These are phyloP conservation scores for Tringa solitaria DNA, from an alignment of 2,113 vertebrate genomes.

Conservation along the genomic window DNA sequence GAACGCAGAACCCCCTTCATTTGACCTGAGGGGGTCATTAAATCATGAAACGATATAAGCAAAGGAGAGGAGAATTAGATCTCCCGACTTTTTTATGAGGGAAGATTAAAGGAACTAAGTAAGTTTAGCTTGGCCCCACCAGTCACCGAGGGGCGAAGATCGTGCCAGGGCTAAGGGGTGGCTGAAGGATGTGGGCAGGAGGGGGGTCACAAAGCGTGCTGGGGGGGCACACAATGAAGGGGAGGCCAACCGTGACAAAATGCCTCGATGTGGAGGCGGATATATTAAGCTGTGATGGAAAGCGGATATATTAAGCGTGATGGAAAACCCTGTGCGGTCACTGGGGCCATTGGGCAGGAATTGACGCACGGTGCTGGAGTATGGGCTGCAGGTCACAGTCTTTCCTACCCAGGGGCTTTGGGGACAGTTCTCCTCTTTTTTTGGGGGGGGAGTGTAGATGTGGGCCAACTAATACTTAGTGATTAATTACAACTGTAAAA, in stretches of 20 bases:
- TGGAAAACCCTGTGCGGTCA: not conserved
- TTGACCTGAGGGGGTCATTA: conserved; percentile 1
- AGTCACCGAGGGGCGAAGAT: not conserved
- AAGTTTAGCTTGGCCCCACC: not conserved
- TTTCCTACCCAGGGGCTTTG: not conserved
- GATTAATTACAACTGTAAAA: not conserved
- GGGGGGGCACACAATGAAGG: not conserved
- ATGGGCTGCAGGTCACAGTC: not conserved
- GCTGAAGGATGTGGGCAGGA: not conserved
- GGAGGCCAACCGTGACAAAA: not conserved
- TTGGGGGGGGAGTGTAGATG: not conserved
- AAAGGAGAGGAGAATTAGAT: not conserved
- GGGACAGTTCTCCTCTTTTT: rapidly evolving
- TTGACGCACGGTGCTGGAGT: not conserved
- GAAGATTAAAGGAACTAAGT: not conserved
- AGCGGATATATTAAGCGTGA: rapidly evolving
- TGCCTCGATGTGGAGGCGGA: not conserved
- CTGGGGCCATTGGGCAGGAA: not conserved
- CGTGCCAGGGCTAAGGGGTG: not conserved
- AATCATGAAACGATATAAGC: not conserved
- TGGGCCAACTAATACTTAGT: not conserved
- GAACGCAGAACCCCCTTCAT: not conserved
- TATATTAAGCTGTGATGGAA: not conserved
- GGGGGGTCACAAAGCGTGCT: rapidly evolving
- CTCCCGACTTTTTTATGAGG: not conserved